Percentiles rank a stretch among this genome's conserved stretches.
Conservation (phyloP, 1,140 invertebrate genomes). For the Latrodectus geometricus region DNA sequence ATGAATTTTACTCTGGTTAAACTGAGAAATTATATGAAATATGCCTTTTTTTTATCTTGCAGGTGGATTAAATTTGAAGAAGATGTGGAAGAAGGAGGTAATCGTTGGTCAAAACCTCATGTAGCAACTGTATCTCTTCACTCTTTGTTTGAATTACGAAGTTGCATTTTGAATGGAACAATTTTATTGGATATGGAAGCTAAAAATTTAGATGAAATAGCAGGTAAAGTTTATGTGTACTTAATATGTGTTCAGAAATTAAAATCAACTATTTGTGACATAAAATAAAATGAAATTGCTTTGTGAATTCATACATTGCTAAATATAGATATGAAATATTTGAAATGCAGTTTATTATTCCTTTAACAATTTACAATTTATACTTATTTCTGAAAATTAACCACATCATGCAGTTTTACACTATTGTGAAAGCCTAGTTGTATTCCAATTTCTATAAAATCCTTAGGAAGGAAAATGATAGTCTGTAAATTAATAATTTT, state of each 20-base stretch:
- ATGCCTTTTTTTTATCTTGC: neutral
- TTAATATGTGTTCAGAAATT: no score
- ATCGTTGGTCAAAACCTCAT: conserved; percentile 71
- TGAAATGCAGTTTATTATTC: no score
- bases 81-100: conserved; percentile 71
- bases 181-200: conserved; percentile 69
- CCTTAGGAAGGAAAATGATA: no score
- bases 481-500: no score
- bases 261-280: neutral
- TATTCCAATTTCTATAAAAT: no score
- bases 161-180: conserved; percentile 68
- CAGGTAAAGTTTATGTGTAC: conserved; percentile 26
- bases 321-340: no score
- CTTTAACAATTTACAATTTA: neutral
- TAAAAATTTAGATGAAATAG: conserved; percentile 63
- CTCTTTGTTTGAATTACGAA: conserved; percentile 69
- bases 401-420: no score
- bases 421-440: no score
- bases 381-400: neutral
- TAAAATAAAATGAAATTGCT: neutral
- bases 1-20: no score
- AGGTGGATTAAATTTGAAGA: conserved; percentile 72
- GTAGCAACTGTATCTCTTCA: conserved; percentile 71
- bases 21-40: no score
- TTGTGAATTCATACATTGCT: neutral